Percentiles rank a stretch among this genome's conserved stretches.
These are phyloP conservation scores for Apis cerana DNA, from an alignment of 1,140 invertebrate genomes.

Conservation along the genomic window DNA sequence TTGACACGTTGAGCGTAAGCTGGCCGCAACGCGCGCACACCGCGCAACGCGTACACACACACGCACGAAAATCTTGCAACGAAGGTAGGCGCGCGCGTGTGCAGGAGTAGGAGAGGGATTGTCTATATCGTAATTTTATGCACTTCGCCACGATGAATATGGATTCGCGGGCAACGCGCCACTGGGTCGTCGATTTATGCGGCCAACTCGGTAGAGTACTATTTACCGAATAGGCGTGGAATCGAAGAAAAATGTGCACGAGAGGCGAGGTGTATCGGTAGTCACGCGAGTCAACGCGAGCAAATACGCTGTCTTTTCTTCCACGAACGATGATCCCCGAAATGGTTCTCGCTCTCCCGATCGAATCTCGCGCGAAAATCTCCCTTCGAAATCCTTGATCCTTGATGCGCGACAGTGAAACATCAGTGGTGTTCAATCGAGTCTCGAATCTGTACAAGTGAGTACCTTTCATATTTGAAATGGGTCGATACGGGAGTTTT, in stretches of 20 bases:
- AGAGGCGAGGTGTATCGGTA: not conserved
- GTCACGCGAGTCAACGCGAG: constrained; percentile 31
- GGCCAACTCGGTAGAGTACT: constrained; percentile 34
- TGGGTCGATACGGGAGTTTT: no score
- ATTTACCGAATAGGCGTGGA: constrained; percentile 50
- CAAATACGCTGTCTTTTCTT: not conserved
- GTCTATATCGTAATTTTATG: constrained; percentile 77
- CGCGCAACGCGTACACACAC: not conserved
- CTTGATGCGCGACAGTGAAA: no score
- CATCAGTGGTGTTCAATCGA: no score
- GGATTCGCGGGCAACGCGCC: constrained; percentile 70
- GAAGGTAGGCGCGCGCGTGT: no score
- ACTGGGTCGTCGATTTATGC: constrained; percentile 65
- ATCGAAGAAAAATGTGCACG: constrained; percentile 55
- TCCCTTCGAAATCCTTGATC: no score
- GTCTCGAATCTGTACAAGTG: no score
- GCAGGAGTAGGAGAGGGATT: not conserved
- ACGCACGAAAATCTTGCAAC: not conserved
- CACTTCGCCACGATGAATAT: constrained; percentile 76
- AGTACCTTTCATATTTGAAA: no score
- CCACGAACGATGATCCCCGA: not conserved
- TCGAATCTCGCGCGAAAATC: not conserved
- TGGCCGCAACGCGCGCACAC: constrained; percentile 36
- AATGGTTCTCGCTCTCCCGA: not conserved
- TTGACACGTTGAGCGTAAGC: constrained; percentile 72